Base-by-base conservation (phyloP, 2,888 invertebrate genomes). In the Fragum whitleyi region DNA sequence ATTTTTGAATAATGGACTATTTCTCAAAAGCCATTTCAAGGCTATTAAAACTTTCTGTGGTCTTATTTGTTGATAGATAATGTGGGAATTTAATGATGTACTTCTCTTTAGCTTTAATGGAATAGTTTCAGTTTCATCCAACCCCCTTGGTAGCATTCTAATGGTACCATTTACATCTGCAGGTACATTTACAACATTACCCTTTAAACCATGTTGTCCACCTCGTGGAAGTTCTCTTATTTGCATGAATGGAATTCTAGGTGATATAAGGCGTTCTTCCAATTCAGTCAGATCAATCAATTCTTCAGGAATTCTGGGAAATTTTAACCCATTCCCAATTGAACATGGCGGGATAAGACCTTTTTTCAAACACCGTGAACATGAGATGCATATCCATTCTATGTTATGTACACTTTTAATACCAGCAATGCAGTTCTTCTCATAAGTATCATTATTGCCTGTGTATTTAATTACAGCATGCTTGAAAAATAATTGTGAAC, bases 181-280 rank as follows among this genome's bases (percentile, higher is more conserved):
- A 21, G 89, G 88, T 16, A 92, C 88, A 81, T 92, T 92, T 0
- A 92, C 90, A 28, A 93, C 88, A 73, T 85, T 86, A 14, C 87
- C 88, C 39, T 75, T 77, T 1, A 88, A 59, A 32, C 84, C 79
- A 32, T 55, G 47, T 61, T 88, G 89, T 9, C 83, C 76, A 59
- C 83, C 87, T 28, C 79, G 59, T 26, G 91, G 88, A 42, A 91
- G 84, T 21, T 91, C 78, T 77, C 88, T 67, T 39, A 93, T 92
- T 84, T 92, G 91, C 91, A 93, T 93, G 75, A 93, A 93, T 47
- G 91, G 89, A 39, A 93, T 82, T 29, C 89, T 87, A n/a, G 91
- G 91, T 9, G 92, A 85, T 16, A 92, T 89, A 86, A 93, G 86
- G 74, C 93, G 75, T 86, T 93, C 92, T 88, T 94, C 92, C 11